phyloP scores from a whole-genome alignment of 2,888 invertebrate genomes.

The Tinea trinotella region DNA sequence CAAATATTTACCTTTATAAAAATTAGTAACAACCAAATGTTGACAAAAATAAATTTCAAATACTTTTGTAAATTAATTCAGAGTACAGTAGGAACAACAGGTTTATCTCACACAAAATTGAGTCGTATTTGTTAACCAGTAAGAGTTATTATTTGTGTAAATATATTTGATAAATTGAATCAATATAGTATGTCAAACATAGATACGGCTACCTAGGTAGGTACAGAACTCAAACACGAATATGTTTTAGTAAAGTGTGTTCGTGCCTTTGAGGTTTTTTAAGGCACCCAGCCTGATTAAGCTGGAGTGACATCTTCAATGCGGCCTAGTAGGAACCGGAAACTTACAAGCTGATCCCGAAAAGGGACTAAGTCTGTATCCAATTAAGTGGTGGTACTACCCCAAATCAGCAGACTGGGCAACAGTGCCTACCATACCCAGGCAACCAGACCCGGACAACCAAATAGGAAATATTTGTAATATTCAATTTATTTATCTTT shows the following conservation, averaged over 20 bases:
- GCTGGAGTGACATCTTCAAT: no score
- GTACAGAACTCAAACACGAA: background rate
- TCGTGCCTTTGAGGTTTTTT: no score
- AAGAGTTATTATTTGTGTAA: conserved; percentile 1
- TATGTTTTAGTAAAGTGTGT: background rate
- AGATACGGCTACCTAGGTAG: conserved; percentile 15
- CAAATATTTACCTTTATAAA: conserved; percentile 56
- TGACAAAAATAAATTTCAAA: conserved; percentile 60
- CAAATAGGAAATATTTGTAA: no score
- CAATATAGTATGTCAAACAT: conserved; percentile 29
- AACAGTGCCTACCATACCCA: no score
- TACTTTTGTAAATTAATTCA: conserved; percentile 58
- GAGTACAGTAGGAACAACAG: conserved; percentile 44
- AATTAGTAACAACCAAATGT: conserved; percentile 36
- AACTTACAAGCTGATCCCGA: no score
- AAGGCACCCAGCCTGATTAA: no score
- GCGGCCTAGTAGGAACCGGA: no score
- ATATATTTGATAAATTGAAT: conserved; percentile 37
- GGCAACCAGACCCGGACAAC: no score
- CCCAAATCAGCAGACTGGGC: no score
- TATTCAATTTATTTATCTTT: no score
- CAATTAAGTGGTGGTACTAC: no score
- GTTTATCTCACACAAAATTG: conserved; percentile 19
- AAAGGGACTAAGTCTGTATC: no score
- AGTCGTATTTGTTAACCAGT: background rate